Conservation (phyloP, 2,797 vertebrate genomes). For the Neoniphon sammara region DNA sequence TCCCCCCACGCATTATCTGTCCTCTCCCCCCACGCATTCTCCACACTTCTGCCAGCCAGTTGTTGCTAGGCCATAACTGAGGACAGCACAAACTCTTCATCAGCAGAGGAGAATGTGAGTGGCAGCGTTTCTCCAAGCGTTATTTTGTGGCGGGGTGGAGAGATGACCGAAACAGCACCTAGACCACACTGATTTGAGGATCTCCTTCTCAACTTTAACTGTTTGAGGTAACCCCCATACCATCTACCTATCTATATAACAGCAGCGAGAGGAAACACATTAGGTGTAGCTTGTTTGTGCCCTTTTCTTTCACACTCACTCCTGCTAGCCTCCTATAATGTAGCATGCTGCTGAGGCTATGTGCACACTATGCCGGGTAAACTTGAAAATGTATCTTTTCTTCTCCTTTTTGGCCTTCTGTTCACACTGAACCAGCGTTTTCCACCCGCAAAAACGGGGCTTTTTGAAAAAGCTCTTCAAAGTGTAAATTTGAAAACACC, state of each 20-base stretch:
- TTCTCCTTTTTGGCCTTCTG: no score
- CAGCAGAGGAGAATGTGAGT: not conserved
- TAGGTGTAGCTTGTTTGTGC: slow-evolving; percentile 15
- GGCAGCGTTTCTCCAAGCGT: not conserved
- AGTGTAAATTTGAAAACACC: no score
- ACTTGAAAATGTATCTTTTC: no score
- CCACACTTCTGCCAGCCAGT: slow-evolving; percentile 18
- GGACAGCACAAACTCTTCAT: not conserved
- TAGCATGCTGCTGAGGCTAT: no score
- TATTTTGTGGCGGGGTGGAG: not conserved
- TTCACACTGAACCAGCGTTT: no score
- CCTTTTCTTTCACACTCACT: slow-evolving; percentile 12
- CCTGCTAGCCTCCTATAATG: no score
- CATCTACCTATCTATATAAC: not conserved
- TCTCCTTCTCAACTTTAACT: not conserved
- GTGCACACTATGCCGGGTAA: no score
- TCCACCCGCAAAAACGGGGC: no score
- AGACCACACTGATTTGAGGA: not conserved
- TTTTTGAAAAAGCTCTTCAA: no score
- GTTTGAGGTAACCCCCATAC: not conserved
- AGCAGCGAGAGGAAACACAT: slow-evolving; percentile 22
- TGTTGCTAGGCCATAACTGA: slow-evolving; percentile 4
- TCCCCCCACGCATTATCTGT: slow-evolving; percentile 41
- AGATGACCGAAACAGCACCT: not conserved
- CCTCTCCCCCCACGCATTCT: slow-evolving; percentile 36